These are phyloP conservation scores for Melieria omissa DNA, from an alignment of 2,888 invertebrate genomes.

Conservation along the genomic window DNA sequence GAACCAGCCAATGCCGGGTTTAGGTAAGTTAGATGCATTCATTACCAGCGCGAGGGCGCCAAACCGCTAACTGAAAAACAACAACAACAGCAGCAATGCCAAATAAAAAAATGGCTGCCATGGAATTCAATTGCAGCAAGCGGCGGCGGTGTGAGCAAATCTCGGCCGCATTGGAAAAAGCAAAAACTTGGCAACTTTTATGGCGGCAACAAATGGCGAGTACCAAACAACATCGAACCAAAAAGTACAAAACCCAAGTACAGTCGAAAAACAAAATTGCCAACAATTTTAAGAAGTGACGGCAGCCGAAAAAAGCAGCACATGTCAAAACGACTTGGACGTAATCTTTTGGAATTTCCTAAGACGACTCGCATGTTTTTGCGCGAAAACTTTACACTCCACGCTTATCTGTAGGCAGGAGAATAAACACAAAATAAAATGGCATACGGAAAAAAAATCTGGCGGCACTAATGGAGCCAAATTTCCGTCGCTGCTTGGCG, in stretches of 20 bases:
- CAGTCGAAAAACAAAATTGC: constrained; percentile 21
- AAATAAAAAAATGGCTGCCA: constrained; percentile 50
- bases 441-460: constrained; percentile 12
- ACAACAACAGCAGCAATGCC: neutral
- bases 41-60: constrained; percentile 1
- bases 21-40: too few relatives aligned
- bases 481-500: constrained; percentile 56
- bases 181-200: constrained; percentile 46
- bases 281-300: neutral
- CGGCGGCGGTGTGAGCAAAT: neutral
- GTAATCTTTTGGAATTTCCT: neutral
- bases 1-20: too few relatives aligned
- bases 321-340: constrained; percentile 2
- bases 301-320: neutral
- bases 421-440: too few relatives aligned
- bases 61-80: neutral
- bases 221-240: constrained; percentile 54
- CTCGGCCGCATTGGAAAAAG: constrained; percentile 6
- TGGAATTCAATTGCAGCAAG: constrained; percentile 50
- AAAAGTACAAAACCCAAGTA: constrained; percentile 46
- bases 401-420: too few relatives aligned
- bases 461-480: constrained; percentile 58
- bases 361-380: neutral
- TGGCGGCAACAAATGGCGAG: constrained; percentile 45
- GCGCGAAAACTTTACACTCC: neutral